Conservation (phyloP, 2,888 invertebrate species). For the Lampropteryx suffumata region DNA sequence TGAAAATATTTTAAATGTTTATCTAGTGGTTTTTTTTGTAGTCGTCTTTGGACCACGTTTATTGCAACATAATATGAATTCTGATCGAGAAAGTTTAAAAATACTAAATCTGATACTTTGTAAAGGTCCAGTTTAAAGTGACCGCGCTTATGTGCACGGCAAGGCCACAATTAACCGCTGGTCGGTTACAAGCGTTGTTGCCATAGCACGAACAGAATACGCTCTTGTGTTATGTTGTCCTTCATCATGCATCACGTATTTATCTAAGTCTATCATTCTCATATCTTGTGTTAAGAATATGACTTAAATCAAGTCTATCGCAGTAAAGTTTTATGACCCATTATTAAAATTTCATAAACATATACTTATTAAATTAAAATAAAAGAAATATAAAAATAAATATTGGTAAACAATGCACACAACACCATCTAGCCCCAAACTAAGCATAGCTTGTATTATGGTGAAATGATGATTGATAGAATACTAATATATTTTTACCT, state of each 20-base stretch:
- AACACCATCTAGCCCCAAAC: too few relatives aligned
- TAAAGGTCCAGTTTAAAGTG: constrained; percentile 50
- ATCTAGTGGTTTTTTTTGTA: too few relatives aligned
- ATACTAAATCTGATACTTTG: constrained; percentile 39
- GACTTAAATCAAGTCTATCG: not conserved
- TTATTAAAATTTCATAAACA: not conserved
- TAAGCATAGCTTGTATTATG: too few relatives aligned
- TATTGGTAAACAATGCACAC: too few relatives aligned
- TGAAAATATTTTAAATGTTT: too few relatives aligned
- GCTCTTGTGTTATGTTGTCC: constrained; percentile 14
- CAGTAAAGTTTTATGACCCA: not conserved
- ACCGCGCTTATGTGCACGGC: constrained; percentile 39
- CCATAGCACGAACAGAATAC: constrained; percentile 31
- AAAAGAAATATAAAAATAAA: too few relatives aligned
- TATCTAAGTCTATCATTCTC: too few relatives aligned
- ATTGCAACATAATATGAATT: too few relatives aligned
- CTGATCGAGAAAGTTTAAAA: too few relatives aligned
- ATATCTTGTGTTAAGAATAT: not conserved
- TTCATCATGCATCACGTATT: constrained; percentile 11
- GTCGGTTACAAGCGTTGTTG: constrained; percentile 37
- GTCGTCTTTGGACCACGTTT: too few relatives aligned
- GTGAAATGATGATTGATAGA: too few relatives aligned
- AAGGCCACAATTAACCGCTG: constrained; percentile 37
- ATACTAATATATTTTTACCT: too few relatives aligned
- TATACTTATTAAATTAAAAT: not conserved